Base-by-base conservation (phyloP, 1,140 invertebrate species). In the Drosophila seguyi region DNA sequence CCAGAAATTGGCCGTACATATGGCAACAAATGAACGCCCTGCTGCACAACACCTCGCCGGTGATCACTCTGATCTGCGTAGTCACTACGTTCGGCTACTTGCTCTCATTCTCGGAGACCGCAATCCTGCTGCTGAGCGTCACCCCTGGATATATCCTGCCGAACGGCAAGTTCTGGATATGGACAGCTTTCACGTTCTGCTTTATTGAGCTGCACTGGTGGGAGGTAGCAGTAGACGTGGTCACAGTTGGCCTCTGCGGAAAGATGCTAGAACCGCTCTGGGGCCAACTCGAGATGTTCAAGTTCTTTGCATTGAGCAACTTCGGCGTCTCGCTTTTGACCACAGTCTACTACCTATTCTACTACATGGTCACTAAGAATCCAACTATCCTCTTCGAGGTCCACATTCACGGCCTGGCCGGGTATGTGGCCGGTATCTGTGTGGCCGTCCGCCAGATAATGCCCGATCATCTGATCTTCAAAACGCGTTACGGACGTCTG, bases 381-480 rank as follows among this genome's bases (percentile, higher is more conserved):
- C 95, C 97, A 1, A 96, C 96, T 47, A 95, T 98, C 67, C 93
- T 99, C 25, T 99, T 99, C 93, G 95, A 95, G 60, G 97, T 98
- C 31, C 96, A 98, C 84, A 98, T 99, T 58, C 97, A 99, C 92
- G 98, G 98, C 10, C 93, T 98, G 52, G 95, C 97, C n/a, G 97
- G 97, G 3, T 98, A 98, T 91, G 95, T 98, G 42, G 97, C 97
- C 50, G 97, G 96, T 41, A 96, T 99, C 29, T 96, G 96, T 67
- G 98, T 99, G 1, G 97, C 98, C 38, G 98, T 99, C 2, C 98
- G 98, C 91, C 98, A 99, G 93, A 98, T 99, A 75, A 98, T 99
- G 97, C 98, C 98, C 47, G 98, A 99, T 94, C 96, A 98, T 93
- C 95, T 99, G 39, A 94, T 98, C 78, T 94, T 98, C 29, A 97